These are phyloP conservation scores for Goniozus legneri DNA, from an alignment of 1,140 invertebrate genomes.

Conservation along the genomic window DNA sequence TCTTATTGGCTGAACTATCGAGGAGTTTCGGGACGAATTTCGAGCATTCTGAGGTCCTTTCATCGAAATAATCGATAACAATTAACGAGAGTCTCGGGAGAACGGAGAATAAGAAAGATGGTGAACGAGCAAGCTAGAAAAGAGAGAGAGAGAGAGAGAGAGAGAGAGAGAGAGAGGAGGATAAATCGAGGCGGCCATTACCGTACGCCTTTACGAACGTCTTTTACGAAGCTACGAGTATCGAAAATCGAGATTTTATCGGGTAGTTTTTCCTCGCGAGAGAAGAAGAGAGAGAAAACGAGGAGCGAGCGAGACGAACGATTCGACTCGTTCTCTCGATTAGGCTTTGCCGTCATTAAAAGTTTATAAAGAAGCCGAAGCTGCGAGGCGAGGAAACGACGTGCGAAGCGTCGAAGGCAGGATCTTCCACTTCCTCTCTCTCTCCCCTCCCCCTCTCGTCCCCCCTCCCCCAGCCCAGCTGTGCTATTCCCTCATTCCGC, in stretches of 20 bases:
- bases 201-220: not conserved
- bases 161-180: too few species aligned
- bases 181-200: not conserved
- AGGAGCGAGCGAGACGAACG: conserved; percentile 8
- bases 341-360: conserved; percentile 56
- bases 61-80: conserved; percentile 8
- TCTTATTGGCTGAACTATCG: too few species aligned
- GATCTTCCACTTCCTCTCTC: too few species aligned
- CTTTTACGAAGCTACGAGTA: conserved; percentile 19
- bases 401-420: conserved; percentile 7
- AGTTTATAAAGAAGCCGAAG: conserved; percentile 55
- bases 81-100: conserved; percentile 6
- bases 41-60: too few species aligned
- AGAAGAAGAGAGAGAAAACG: too few species aligned
- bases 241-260: conserved; percentile 40
- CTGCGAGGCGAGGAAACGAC: conserved; percentile 29
- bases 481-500: too few species aligned
- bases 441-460: conserved; percentile 16
- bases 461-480: too few species aligned
- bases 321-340: conserved; percentile 42
- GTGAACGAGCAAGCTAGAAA: too few species aligned
- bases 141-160: too few species aligned
- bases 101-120: too few species aligned
- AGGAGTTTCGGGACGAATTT: too few species aligned
- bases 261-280: conserved; percentile 24